These are phyloP conservation scores for Tinea semifulvella DNA, from an alignment of 2,888 invertebrate genomes.

Conservation along the genomic window DNA sequence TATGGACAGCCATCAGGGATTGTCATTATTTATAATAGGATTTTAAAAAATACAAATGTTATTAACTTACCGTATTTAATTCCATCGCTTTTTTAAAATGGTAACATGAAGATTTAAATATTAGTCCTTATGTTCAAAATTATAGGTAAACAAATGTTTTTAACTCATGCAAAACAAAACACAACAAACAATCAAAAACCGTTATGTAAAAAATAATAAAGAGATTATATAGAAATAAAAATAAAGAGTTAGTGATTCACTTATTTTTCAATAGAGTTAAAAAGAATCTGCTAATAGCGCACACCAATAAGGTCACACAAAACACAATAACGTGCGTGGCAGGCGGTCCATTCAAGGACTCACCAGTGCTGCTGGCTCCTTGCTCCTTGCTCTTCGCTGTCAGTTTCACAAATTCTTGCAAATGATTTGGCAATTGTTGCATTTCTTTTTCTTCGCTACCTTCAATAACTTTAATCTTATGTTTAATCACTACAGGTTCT, in stretches of 20 bases:
- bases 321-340: constrained; percentile 58
- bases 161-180: constrained; percentile 12
- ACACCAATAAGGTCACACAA: constrained; percentile 55
- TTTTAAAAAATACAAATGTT: no score
- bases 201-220: background rate
- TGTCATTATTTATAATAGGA: no score
- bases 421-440: constrained; percentile 75
- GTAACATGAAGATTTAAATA: constrained; percentile 3
- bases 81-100: no score
- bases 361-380: constrained; percentile 62
- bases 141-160: background rate
- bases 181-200: constrained; percentile 11
- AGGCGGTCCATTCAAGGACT: constrained; percentile 45
- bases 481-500: constrained; percentile 51
- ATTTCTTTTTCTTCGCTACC: constrained; percentile 70
- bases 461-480: constrained; percentile 72
- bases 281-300: constrained; percentile 50
- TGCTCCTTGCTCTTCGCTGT: constrained; percentile 57
- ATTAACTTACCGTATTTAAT: no score
- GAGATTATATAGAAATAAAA: background rate
- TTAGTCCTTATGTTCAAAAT: background rate
- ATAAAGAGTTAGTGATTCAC: constrained; percentile 26
- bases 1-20: no score
- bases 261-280: constrained; percentile 43
- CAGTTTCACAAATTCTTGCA: constrained; percentile 80